phyloP scores from a whole-genome alignment of 2,113 vertebrate genomes.

The Cryptomyrus ogoouensis region DNA sequence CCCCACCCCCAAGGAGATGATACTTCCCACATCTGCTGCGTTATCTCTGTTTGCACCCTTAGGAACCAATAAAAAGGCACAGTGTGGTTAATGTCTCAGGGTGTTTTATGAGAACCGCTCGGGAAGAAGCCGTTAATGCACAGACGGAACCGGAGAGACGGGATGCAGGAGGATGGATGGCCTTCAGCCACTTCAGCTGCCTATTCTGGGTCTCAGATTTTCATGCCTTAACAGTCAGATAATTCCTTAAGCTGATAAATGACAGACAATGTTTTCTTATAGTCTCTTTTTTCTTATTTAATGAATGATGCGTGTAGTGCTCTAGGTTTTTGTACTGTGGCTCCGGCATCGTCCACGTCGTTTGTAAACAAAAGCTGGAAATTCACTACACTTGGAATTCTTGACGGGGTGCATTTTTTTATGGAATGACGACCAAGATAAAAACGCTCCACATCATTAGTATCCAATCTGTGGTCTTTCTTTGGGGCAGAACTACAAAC shows the following conservation, averaged over 20 bases:
- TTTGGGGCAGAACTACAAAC: neutral
- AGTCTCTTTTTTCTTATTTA: neutral
- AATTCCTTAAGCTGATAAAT: neutral
- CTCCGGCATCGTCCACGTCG: neutral
- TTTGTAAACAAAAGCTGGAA: neutral
- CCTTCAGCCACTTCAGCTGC: neutral
- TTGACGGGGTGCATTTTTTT: neutral
- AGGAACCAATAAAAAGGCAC: slow-evolving; percentile 2
- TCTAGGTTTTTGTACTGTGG: neutral
- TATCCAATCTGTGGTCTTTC: neutral
- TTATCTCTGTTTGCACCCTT: neutral
- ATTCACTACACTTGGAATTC: neutral
- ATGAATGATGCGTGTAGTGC: neutral
- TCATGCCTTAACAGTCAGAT: neutral
- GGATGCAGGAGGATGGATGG: neutral
- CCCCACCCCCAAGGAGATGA: neutral
- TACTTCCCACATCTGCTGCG: neutral
- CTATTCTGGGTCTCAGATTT: neutral
- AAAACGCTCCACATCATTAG: neutral
- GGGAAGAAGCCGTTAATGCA: neutral
- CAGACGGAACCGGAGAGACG: neutral
- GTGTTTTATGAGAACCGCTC: neutral
- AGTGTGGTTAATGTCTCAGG: slow-evolving; percentile 5
- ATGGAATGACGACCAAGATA: neutral
- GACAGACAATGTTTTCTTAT: neutral